Evolutionary conservation across 2,888 invertebrate species (phyloP), one percentile per base, ranked within the genome.

Genomic region (Apodemia zela): DNA sequence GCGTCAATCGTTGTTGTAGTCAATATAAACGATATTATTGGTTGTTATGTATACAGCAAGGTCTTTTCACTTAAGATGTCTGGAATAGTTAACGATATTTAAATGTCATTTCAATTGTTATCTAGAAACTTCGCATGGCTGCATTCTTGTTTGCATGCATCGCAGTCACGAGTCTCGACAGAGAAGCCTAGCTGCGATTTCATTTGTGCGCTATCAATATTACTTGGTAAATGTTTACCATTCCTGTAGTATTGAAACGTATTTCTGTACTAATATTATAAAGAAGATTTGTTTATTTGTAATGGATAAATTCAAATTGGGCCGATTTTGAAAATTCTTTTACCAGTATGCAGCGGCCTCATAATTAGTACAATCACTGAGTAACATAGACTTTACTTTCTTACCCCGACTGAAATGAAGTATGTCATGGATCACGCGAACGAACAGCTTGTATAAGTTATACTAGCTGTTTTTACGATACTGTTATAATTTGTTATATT

Each of bases 51-150:
- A 57, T 7, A 29, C 13, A 4, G 21, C 54, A 25, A 57, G 54
- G 54, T 57, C 54, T 57, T 57, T 57, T 57, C 54, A 57, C 29
- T 57, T 29, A 29, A 57, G 54, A 57, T 57, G 54, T 25, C 54
- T 57, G 57, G 57, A 57, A 57, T 57, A 57, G 57, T 57, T 57
- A 57, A n/a, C 7, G 29, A 57, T 29, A 25, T 57, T 25, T 57
- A 57, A 57, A 57, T 57, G 57, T 25, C 57, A 57, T 57, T 57
- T 57, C 57, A 57, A 57, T 57, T 57, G 57, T 57, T 57, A 57
- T 57, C 57, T 57, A 29, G 57, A 57, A 57, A 57, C 29, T 29
- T 57, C 57, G 25, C 57, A 13, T 57, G 25, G 25, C 15, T 29
- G 57, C 57, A 57, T 57, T 57, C 25, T 57, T 25, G 29, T 29